A percentile compares a stretch with the other conserved stretches of the same genome.
Evolutionary conservation across 1,140 invertebrate species (phyloP).

Genomic region (Papilio dardanus): DNA sequence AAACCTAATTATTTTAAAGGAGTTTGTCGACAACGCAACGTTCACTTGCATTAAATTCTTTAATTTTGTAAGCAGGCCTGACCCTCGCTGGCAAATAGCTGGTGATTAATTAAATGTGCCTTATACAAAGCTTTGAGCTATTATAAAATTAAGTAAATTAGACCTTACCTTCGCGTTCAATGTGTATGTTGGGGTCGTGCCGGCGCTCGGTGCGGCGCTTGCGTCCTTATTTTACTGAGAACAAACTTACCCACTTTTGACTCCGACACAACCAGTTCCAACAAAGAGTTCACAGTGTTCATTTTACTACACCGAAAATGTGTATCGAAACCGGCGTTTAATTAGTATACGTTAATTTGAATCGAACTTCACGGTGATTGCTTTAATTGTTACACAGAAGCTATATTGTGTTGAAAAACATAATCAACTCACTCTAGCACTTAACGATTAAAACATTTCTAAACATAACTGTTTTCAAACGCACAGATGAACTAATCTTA

Average conservation of each 20-base stretch:
- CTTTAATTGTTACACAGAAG: slow-evolving; percentile 10
- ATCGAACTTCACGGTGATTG: slow-evolving; percentile 11
- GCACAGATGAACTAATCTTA: slow-evolving; percentile 32
- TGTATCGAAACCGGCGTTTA: slow-evolving; percentile 26
- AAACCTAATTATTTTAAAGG: slow-evolving; percentile 21
- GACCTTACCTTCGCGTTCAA: slow-evolving; percentile 71
- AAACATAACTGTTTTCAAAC: slow-evolving; percentile 16
- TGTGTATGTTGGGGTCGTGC: slow-evolving; percentile 56
- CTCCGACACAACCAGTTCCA: slow-evolving; percentile 57
- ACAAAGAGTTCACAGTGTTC: slow-evolving; percentile 60
- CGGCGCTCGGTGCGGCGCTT: slow-evolving; percentile 54
- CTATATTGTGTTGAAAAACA: not conserved
- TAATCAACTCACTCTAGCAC: not conserved
- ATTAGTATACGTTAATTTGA: slow-evolving; percentile 34
- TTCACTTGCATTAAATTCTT: slow-evolving; percentile 30
- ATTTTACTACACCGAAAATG: slow-evolving; percentile 41
- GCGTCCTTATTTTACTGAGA: slow-evolving; percentile 43
- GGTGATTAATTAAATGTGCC: slow-evolving; percentile 41
- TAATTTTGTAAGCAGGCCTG: slow-evolving; percentile 19
- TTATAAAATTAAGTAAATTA: slow-evolving; percentile 66
- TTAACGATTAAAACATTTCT: not conserved
- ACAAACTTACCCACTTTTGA: slow-evolving; percentile 70
- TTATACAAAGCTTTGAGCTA: slow-evolving; percentile 43
- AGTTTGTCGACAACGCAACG: slow-evolving; percentile 5
- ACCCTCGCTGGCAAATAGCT: slow-evolving; percentile 23